Conservation (phyloP, 2,113 vertebrate genomes). For the Pica pica region DNA sequence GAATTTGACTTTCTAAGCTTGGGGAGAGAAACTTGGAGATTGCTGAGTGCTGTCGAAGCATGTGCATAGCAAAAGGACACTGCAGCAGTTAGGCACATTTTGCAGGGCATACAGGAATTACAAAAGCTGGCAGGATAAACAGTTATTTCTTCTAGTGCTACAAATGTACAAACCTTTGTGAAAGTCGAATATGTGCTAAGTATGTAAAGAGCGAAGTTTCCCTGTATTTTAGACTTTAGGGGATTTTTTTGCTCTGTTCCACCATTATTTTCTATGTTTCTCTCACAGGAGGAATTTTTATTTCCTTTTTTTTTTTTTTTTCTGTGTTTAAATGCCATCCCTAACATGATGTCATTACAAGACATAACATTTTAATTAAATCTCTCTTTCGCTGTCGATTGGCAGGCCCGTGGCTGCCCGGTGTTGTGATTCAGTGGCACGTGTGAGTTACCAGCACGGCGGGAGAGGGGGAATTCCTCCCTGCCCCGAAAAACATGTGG, state of each 20-base stretch:
- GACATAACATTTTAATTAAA: not conserved
- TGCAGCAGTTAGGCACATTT: not conserved
- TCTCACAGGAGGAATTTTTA: not conserved
- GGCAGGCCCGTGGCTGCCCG: not conserved
- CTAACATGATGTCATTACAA: not conserved
- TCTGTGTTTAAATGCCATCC: not conserved
- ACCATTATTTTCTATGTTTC: not conserved
- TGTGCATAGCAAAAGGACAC: not conserved
- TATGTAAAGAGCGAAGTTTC: not conserved
- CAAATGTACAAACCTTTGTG: not conserved
- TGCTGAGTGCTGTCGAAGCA: not conserved
- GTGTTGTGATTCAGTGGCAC: not conserved
- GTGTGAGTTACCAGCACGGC: not conserved
- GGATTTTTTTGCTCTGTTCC: not conserved
- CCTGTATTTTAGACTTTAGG: not conserved
- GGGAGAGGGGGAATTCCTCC: not conserved
- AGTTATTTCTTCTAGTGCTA: not conserved
- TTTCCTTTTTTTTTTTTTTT: not conserved
- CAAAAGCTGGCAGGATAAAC: not conserved
- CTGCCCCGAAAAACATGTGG: fast-evolving
- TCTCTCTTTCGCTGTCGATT: not conserved
- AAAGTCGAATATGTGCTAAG: not conserved
- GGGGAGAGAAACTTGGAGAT: not conserved
- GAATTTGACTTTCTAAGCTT: not conserved
- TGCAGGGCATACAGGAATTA: not conserved